These are phyloP conservation scores for Zoanthus sociatus DNA, from an alignment of 92 coral and sea anemone genomes.

Conservation along the genomic window DNA sequence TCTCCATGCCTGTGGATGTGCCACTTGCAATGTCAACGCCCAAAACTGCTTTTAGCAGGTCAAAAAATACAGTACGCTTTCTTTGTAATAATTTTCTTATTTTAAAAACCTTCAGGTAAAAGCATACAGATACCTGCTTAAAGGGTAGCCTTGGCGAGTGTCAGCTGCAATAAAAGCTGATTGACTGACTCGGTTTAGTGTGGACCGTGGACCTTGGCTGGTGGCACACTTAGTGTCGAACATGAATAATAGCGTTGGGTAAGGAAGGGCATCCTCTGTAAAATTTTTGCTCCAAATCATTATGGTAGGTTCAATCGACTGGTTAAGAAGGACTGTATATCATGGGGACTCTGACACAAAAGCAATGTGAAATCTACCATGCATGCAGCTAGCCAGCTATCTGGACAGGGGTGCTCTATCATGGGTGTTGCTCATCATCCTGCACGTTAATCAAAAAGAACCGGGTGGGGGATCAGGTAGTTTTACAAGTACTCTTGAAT, in stretches of 20 bases:
- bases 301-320: background rate
- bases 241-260: slow-evolving; percentile 18
- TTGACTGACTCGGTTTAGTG: slow-evolving; percentile 13
- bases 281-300: slow-evolving; percentile 2
- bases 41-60: background rate
- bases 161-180: background rate
- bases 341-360: no score
- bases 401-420: no score
- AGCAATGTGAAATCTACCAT: no score
- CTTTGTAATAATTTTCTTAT: background rate
- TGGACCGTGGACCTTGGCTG: slow-evolving; percentile 18
- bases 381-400: no score
- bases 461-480: no score
- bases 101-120: background rate
- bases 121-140: background rate
- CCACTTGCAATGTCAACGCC: background rate
- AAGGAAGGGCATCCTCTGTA: slow-evolving; percentile 23
- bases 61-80: background rate
- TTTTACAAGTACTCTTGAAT: no score
- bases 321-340: no score
- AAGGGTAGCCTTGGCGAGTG: slow-evolving; percentile 4
- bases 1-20: background rate
- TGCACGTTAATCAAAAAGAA: no score
- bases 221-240: slow-evolving; percentile 23
- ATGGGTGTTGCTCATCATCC: no score